Conservation (phyloP, 2,888 invertebrate genomes). For the Melieria crassipennis region DNA sequence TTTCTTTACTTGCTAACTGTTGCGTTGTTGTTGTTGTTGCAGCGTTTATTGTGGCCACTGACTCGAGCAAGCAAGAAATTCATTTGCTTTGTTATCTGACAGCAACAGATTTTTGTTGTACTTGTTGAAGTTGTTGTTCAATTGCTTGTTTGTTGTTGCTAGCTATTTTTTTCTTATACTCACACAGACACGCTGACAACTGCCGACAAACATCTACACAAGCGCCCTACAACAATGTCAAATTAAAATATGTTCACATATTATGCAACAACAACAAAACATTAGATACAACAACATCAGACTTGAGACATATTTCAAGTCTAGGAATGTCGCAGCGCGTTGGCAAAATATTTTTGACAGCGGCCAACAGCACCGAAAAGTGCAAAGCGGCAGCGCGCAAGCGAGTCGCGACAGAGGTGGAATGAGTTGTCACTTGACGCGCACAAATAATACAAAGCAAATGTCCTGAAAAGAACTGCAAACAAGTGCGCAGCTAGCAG, state of each 20-base stretch:
- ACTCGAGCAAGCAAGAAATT: conserved; percentile 2
- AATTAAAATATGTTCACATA: background rate
- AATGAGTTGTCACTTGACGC: no score
- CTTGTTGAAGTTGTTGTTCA: conserved; percentile 5
- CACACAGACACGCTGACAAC: background rate
- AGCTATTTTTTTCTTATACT: background rate
- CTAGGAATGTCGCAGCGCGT: no score
- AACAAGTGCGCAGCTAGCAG: no score
- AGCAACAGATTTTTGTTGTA: conserved; percentile 19
- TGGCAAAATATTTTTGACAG: no score
- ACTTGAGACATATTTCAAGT: no score
- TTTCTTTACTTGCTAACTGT: no score
- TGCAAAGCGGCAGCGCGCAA: no score
- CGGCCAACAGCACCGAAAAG: no score
- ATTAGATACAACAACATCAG: no score
- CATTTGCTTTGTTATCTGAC: conserved; percentile 30
- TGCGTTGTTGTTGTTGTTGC: background rate
- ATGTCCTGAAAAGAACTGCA: no score
- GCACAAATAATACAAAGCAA: no score
- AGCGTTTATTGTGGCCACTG: background rate
- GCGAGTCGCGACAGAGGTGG: no score
- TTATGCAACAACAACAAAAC: background rate
- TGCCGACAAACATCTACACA: background rate
- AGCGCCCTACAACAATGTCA: background rate
- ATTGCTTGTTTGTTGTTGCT: background rate